Conservation (phyloP, 2,888 invertebrate genomes). For the Panopea generosa region DNA sequence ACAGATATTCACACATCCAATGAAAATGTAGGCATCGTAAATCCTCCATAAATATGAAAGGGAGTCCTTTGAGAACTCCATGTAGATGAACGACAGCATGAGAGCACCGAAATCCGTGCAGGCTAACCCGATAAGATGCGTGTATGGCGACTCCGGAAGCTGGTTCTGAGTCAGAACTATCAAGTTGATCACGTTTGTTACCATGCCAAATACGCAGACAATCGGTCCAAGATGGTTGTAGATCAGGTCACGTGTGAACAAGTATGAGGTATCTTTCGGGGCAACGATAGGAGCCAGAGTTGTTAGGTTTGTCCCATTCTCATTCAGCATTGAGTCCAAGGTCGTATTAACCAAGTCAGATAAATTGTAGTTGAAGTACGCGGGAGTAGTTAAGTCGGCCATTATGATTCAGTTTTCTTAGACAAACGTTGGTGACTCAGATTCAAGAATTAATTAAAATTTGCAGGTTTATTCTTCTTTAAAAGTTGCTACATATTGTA, state of each 20-base stretch:
- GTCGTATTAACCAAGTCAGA: conserved; percentile 1
- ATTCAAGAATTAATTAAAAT: no score
- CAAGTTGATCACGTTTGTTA: conserved; percentile 81
- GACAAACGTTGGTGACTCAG: no score
- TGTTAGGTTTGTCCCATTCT: conserved; percentile 20
- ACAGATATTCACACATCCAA: conserved; percentile 79
- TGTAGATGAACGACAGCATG: conserved; percentile 73
- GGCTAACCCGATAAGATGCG: conserved; percentile 81
- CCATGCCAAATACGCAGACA: conserved; percentile 80
- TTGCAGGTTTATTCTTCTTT: no score
- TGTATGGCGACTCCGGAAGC: conserved; percentile 82
- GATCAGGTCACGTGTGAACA: conserved; percentile 51
- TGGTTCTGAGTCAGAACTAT: conserved; percentile 78
- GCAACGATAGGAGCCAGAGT: conserved; percentile 4
- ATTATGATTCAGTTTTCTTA: no score
- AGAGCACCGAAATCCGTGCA: conserved; percentile 78
- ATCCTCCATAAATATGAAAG: conserved; percentile 71
- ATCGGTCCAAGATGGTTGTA: conserved; percentile 76
- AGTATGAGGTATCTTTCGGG: conserved; percentile 19
- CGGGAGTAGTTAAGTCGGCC: no score
- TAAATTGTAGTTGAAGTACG: conserved; percentile 10
- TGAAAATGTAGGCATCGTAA: conserved; percentile 76
- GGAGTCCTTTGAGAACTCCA: conserved; percentile 66
- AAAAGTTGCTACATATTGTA: no score
- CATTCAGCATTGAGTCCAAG: no score